phyloP scores from a whole-genome alignment of 1,140 invertebrate species.

The Camponotus pennsylvanicus region DNA sequence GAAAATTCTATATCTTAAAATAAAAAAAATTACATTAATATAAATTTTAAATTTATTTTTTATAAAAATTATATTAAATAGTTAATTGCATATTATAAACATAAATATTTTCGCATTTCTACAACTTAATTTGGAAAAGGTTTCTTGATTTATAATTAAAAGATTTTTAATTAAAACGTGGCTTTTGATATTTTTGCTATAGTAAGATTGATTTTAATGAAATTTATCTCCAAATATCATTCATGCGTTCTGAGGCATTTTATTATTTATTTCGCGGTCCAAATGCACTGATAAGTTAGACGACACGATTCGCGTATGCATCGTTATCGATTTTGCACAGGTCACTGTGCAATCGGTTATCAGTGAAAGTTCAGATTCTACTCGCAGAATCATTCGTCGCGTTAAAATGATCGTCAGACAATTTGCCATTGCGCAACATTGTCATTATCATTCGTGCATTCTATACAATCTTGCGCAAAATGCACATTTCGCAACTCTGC shows the following conservation, averaged over 20 bases:
- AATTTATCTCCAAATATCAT: background rate
- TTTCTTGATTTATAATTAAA: background rate
- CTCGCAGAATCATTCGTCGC: conserved; percentile 16
- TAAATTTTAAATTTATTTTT: background rate
- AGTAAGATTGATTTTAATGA: background rate
- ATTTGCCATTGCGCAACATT: conserved; percentile 20
- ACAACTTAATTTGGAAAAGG: background rate
- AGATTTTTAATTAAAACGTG: background rate
- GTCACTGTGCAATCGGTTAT: background rate
- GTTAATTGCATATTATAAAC: background rate
- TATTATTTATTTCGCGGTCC: background rate
- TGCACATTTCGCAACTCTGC: background rate
- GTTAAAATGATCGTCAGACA: background rate
- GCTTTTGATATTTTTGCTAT: background rate
- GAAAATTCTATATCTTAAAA: background rate
- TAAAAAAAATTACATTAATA: conserved; percentile 2
- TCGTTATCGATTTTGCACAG: conserved; percentile 20
- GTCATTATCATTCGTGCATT: background rate
- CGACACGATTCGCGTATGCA: background rate
- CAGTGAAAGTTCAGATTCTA: conserved; percentile 10
- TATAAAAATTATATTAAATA: background rate
- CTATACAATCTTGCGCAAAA: conserved; percentile 16
- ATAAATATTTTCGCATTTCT: background rate
- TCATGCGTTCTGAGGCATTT: background rate
- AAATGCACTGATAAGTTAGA: conserved; percentile 4